These are phyloP conservation scores for Xiphophorus hellerii DNA, from an alignment of 2,113 vertebrate species.

Conservation along the genomic window DNA sequence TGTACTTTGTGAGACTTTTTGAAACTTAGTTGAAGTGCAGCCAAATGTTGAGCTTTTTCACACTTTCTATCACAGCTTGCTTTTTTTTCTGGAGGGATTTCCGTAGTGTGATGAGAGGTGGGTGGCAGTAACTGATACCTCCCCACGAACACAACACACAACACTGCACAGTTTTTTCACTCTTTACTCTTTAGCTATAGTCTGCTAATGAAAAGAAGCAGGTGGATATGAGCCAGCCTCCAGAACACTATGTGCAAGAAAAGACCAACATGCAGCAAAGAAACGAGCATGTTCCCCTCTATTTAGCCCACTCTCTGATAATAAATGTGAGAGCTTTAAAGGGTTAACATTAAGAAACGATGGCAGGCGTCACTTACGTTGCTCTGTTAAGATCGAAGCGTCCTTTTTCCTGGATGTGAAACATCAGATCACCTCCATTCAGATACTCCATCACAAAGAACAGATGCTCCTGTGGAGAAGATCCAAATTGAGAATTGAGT, in stretches of 20 bases:
- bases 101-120: constrained; percentile 31
- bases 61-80: constrained; percentile 13
- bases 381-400: constrained; percentile 94
- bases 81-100: constrained; percentile 48
- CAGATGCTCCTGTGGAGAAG: constrained; percentile 88
- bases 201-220: constrained; percentile 31
- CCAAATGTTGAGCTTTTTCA: constrained; percentile 22
- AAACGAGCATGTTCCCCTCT: constrained; percentile 17
- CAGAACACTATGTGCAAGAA: constrained; percentile 21
- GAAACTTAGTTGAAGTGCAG: constrained; percentile 14
- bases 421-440: constrained; percentile 98
- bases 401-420: constrained; percentile 98
- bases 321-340: background rate
- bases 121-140: constrained; percentile 44
- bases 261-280: background rate
- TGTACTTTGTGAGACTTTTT: constrained; percentile 4
- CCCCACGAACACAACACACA: constrained; percentile 16
- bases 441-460: constrained; percentile 99
- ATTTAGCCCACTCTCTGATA: background rate
- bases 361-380: constrained; percentile 81
- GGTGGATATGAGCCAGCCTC: constrained; percentile 7
- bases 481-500: constrained; percentile 9
- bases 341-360: background rate
- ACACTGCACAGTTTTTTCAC: constrained; percentile 16
- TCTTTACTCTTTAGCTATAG: constrained; percentile 55